Evolutionary conservation across 2,888 invertebrate species (phyloP).

Genomic region (Cataglyphis altisquamis): DNA sequence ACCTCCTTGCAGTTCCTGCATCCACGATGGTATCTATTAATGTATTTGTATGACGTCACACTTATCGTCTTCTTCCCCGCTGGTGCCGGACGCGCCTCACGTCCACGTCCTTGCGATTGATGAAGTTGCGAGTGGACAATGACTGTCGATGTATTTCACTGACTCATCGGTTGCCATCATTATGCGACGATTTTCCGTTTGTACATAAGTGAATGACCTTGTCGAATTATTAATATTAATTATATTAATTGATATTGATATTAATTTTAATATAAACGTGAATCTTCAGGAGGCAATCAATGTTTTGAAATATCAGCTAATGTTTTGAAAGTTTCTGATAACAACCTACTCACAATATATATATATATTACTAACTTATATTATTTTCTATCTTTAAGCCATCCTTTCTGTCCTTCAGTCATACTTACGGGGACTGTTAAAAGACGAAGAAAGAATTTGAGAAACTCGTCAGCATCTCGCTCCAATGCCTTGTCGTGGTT

Average conservation of each 20-base stretch:
- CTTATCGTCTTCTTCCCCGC: conserved; percentile 75
- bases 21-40: conserved; percentile 76
- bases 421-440: not conserved
- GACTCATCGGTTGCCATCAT: conserved; percentile 46
- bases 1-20: conserved; percentile 49
- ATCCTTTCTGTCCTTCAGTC: not conserved
- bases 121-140: conserved; percentile 34
- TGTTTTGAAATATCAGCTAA: not conserved
- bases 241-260: no score
- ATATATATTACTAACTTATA: not conserved
- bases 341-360: not conserved
- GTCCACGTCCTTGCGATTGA: conserved; percentile 46
- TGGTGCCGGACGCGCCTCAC: conserved; percentile 3
- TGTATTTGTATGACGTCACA: conserved; percentile 84
- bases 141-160: conserved; percentile 24
- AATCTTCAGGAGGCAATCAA: not conserved
- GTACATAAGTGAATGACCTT: not conserved
- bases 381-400: not conserved
- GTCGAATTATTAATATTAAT: not conserved
- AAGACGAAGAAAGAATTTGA: not conserved
- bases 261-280: not conserved
- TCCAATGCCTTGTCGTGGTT: conserved; percentile 41
- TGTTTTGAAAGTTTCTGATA: not conserved
- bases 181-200: conserved; percentile 23
- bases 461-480: conserved; percentile 6